A percentile compares a stretch with the other conserved stretches of the same genome.
Conservation (phyloP, 1,140 invertebrate genomes). For the Drosophila cardini region DNA sequence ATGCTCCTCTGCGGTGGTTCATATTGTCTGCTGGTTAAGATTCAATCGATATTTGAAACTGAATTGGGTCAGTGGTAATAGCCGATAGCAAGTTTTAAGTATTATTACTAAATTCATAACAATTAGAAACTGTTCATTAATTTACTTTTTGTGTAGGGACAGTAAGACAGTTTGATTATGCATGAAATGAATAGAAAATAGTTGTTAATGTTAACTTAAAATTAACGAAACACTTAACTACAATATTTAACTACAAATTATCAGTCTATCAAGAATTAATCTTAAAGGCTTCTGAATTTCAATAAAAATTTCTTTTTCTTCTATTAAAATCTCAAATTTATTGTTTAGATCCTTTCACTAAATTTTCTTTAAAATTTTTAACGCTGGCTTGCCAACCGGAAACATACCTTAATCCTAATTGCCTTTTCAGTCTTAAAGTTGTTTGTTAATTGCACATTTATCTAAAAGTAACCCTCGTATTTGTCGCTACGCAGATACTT, state of each 20-base stretch:
- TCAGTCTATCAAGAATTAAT: too few species aligned
- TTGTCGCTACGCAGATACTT: constrained; percentile 13
- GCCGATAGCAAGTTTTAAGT: not conserved
- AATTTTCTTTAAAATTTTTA: not conserved
- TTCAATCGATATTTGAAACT: constrained; percentile 14
- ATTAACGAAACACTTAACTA: too few species aligned
- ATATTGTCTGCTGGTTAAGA: not conserved
- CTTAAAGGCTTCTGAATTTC: too few species aligned
- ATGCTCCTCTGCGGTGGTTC: not conserved
- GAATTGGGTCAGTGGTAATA: not conserved
- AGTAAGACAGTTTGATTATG: too few species aligned
- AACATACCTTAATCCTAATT: not conserved
- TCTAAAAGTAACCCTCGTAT: not conserved
- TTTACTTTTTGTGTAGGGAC: not conserved
- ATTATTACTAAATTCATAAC: not conserved
- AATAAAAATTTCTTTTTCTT: not conserved
- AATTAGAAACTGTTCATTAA: constrained; percentile 1
- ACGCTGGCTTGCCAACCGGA: not conserved
- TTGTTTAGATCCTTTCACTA: not conserved
- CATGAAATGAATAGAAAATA: too few species aligned
- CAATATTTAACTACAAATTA: too few species aligned
- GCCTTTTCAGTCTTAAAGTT: not conserved
- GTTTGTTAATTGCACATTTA: constrained; percentile 27
- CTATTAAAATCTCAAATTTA: not conserved
- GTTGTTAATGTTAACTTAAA: too few species aligned